phyloP scores from a whole-genome alignment of 2,888 invertebrate genomes.

The Dione juno region DNA sequence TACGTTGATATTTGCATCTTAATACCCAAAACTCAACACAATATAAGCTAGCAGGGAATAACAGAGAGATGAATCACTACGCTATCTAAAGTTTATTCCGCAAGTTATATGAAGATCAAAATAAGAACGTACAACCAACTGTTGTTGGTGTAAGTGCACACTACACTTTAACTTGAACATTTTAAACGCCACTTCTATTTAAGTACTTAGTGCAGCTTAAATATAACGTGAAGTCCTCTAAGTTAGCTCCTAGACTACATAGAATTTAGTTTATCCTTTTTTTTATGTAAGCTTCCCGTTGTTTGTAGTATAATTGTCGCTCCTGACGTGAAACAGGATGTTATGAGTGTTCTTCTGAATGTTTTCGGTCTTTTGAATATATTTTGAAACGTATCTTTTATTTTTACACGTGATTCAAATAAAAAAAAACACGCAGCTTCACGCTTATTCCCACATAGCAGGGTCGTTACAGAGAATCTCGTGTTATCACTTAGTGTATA shows the following conservation, averaged over 20 bases:
- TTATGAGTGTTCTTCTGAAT: neutral
- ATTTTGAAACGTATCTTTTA: no score
- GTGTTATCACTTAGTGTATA: no score
- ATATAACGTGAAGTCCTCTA: constrained; percentile 12
- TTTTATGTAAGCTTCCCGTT: neutral
- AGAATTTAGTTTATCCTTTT: neutral
- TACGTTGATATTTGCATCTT: no score
- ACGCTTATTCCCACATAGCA: no score
- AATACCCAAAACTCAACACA: no score
- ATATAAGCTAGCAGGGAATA: neutral
- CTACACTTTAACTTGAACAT: constrained; percentile 6
- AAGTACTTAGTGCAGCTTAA: constrained; percentile 15
- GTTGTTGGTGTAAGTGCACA: constrained; percentile 7
- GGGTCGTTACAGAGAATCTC: no score
- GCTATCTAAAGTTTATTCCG: neutral
- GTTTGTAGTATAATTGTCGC: neutral
- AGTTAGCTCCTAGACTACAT: constrained; percentile 12
- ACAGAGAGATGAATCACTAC: neutral
- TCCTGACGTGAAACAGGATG: neutral
- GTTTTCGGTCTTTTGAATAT: no score
- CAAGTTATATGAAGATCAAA: neutral
- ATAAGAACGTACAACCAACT: constrained; percentile 13
- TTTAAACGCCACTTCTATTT: constrained; percentile 16
- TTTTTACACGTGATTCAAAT: no score
- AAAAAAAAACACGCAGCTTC: no score